phyloP scores from a whole-genome alignment of 1,140 invertebrate genomes.

The Drosophila virilis region DNA sequence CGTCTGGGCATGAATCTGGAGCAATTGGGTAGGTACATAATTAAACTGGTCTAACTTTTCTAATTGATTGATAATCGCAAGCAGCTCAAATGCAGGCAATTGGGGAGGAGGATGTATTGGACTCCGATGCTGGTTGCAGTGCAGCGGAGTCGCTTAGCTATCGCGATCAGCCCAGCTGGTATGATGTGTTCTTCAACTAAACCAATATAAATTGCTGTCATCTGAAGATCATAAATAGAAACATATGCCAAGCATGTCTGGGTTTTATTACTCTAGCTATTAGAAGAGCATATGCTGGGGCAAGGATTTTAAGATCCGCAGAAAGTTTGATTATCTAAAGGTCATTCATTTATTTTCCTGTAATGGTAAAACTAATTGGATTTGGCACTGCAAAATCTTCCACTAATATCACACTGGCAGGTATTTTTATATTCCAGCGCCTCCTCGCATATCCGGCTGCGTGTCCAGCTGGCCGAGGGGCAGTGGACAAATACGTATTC shows the following conservation, averaged over 20 bases:
- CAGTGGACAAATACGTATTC: conserved; percentile 53
- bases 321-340: too few species aligned
- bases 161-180: conserved; percentile 50
- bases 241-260: background rate
- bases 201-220: too few species aligned
- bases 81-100: conserved; percentile 25
- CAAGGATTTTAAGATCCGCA: too few species aligned
- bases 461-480: conserved; percentile 48
- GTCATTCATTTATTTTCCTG: too few species aligned
- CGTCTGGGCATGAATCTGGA: conserved; percentile 55
- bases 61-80: background rate
- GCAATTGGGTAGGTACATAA: conserved; percentile 41
- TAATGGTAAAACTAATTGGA: too few species aligned
- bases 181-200: conserved; percentile 55
- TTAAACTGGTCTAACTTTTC: background rate
- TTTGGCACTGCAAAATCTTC: background rate
- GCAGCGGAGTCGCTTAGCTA: conserved; percentile 17
- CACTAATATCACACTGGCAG: conserved; percentile 34
- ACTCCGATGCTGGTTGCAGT: conserved; percentile 8
- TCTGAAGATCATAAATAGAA: background rate
- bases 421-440: conserved; percentile 37
- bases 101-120: background rate
- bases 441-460: conserved; percentile 38
- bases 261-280: too few species aligned
- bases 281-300: too few species aligned